These are phyloP conservation scores for Hylomyscus alleni DNA, from an alignment of 2,797 vertebrate genomes.

Conservation along the genomic window DNA sequence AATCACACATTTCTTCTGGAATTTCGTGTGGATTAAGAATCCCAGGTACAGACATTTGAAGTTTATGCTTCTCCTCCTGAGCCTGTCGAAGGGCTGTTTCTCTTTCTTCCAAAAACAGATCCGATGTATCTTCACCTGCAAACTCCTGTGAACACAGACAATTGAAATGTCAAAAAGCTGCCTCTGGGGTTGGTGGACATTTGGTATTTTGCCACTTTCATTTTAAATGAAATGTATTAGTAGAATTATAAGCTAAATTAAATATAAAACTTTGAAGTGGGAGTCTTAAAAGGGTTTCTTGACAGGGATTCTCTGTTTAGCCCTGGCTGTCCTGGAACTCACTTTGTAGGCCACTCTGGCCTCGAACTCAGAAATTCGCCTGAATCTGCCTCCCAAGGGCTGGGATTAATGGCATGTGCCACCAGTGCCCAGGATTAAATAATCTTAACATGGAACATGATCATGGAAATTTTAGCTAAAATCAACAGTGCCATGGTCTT, in stretches of 20 bases:
- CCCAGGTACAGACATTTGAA: conserved; percentile 99
- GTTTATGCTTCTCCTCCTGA: conserved; percentile 98
- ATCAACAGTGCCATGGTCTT: not conserved
- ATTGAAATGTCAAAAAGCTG: conserved; percentile 28
- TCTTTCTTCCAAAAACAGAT: conserved; percentile 98
- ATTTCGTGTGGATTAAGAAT: conserved; percentile 99
- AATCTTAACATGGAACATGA: not conserved
- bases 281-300: too few relatives aligned
- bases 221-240: not conserved
- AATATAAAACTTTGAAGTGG: not conserved
- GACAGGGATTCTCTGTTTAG: too few relatives aligned
- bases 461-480: not conserved
- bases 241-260: not conserved
- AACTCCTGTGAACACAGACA: conserved; percentile 92
- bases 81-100: conserved; percentile 97
- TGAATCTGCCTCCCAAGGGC: too few relatives aligned
- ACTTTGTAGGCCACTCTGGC: too few relatives aligned
- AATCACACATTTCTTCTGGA: conserved; percentile 99
- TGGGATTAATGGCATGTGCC: too few relatives aligned
- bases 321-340: too few relatives aligned
- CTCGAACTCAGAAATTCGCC: too few relatives aligned
- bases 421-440: not conserved
- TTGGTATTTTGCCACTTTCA: not conserved
- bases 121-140: conserved; percentile 98
- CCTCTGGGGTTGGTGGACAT: not conserved